Conservation (phyloP, 2,888 invertebrate species). For the Mesochorus sp. region DNA sequence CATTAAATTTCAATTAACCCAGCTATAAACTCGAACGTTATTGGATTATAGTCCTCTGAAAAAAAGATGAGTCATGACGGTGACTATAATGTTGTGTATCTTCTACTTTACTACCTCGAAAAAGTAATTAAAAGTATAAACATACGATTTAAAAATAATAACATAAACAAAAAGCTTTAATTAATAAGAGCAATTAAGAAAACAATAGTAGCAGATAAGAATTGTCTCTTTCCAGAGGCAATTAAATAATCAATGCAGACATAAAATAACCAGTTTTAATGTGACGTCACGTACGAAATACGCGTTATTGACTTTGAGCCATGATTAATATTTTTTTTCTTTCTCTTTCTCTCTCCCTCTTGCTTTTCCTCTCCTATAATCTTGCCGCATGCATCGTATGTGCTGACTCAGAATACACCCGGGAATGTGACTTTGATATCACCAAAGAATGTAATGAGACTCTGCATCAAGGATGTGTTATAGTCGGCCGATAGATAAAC, state of each 20-base stretch:
- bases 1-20: too few relatives aligned
- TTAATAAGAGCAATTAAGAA: not conserved
- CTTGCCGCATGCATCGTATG: not conserved
- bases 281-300: slow-evolving; percentile 6
- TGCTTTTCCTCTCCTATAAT: not conserved
- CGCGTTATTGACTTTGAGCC: slow-evolving; percentile 50
- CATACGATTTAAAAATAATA: not conserved
- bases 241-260: slow-evolving; percentile 1
- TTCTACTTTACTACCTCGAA: too few relatives aligned
- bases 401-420: slow-evolving; percentile 47
- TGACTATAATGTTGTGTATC: too few relatives aligned
- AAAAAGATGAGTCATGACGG: too few relatives aligned
- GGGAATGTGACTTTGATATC: slow-evolving; percentile 23
- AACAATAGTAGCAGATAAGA: not conserved
- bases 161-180: not conserved
- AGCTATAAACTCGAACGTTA: too few relatives aligned
- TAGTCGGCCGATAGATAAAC: not conserved
- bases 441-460: not conserved
- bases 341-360: slow-evolving; percentile 8
- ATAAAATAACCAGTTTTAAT: not conserved
- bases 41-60: too few relatives aligned
- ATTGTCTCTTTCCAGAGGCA: not conserved
- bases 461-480: not conserved
- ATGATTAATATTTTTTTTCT: slow-evolving; percentile 46
- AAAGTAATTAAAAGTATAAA: too few relatives aligned